Conservation (phyloP, 53 echinoderm and acorn worm genomes). For the Echinometra lucunter region DNA sequence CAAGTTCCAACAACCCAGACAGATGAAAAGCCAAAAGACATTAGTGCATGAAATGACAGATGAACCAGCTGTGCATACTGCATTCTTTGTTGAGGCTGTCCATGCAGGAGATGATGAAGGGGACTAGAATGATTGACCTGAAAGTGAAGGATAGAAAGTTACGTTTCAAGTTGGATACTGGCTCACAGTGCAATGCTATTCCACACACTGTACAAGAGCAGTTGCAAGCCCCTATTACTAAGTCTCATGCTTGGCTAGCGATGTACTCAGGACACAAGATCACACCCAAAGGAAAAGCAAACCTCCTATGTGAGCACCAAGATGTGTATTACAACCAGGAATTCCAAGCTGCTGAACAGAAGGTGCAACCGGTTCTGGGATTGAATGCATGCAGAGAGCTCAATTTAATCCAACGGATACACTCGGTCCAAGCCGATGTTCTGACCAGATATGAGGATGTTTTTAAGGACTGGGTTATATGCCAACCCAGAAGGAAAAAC, state of each 20-base stretch:
- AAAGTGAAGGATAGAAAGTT: neutral
- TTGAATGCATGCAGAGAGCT: conserved; percentile 1
- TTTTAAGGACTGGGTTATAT: neutral
- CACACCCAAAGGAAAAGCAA: neutral
- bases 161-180: conserved; percentile 69
- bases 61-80: conserved; percentile 13
- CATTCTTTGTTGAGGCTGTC: neutral
- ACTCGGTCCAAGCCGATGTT: neutral
- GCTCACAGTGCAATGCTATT: too few relatives aligned
- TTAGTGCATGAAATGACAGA: neutral
- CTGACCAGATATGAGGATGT: neutral
- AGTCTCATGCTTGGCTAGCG: too few relatives aligned
- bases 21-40: too few relatives aligned
- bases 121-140: conserved; percentile 44
- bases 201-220: too few relatives aligned
- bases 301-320: neutral
- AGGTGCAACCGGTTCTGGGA: neutral
- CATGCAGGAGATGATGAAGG: neutral
- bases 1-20: too few relatives aligned
- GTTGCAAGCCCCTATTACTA: too few relatives aligned
- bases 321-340: neutral
- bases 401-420: neutral
- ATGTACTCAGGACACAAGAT: conserved; percentile 68
- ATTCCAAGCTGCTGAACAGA: too few relatives aligned
- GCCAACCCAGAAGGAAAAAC: too few relatives aligned